Evolutionary conservation across 2,797 vertebrate genomes (phyloP).

Genomic region (Pampus argenteus): DNA sequence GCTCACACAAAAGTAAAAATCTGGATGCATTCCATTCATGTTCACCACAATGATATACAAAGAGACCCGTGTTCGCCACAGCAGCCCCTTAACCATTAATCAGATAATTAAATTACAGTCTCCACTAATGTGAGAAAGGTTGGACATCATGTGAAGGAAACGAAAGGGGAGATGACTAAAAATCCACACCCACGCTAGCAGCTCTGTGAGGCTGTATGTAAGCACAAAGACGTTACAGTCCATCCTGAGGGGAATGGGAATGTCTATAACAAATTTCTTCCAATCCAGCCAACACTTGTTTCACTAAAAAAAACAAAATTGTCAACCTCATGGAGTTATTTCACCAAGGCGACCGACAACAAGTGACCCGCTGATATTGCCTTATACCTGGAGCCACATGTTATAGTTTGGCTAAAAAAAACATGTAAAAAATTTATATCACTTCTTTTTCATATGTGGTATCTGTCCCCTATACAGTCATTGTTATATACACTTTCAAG

Average conservation of each 20-base stretch:
- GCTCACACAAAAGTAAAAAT: slow-evolving; percentile 44
- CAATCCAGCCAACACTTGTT: not conserved
- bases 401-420: not conserved
- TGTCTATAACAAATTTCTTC: not conserved
- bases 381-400: too few species aligned
- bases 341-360: not conserved
- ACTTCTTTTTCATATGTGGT: too few species aligned
- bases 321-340: not conserved
- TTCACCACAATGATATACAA: slow-evolving; percentile 51
- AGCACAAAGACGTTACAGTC: too few species aligned
- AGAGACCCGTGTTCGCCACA: slow-evolving; percentile 54
- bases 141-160: slow-evolving; percentile 62
- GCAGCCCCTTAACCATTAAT: slow-evolving; percentile 41
- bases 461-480: too few species aligned
- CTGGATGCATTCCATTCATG: slow-evolving; percentile 51
- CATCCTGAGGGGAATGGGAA: too few species aligned
- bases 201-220: not conserved
- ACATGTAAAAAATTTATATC: not conserved
- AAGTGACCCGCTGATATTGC: too few species aligned
- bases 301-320: not conserved
- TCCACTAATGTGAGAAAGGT: slow-evolving; percentile 58
- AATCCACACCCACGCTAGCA: too few species aligned
- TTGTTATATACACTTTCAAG: too few species aligned
- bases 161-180: not conserved
- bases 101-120: slow-evolving; percentile 63